A percentile compares a stretch with the other conserved stretches of the same genome.
These are phyloP conservation scores for Dyspetes luteomarginatus DNA, from an alignment of 2,888 invertebrate species.

Conservation along the genomic window DNA sequence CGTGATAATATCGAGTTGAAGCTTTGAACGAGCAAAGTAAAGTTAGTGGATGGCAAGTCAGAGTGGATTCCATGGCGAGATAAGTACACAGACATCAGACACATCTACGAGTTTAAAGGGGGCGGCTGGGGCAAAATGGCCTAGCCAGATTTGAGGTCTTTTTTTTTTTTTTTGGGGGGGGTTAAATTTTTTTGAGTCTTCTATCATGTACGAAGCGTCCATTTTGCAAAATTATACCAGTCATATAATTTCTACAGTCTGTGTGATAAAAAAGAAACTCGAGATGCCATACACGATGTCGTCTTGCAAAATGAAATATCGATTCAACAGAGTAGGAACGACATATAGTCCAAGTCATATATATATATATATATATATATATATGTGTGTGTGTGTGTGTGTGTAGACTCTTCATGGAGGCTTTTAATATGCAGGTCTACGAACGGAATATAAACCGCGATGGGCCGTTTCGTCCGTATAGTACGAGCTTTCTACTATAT, in stretches of 20 bases:
- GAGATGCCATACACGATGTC: constrained; percentile 12
- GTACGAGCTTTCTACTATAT: constrained; percentile 29
- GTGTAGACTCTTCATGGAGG: constrained; percentile 14
- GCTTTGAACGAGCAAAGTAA: neutral
- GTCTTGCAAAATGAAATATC: constrained; percentile 62
- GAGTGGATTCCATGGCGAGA: constrained; percentile 44
- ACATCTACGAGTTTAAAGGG: neutral
- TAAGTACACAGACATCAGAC: neutral
- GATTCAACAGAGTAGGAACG: constrained; percentile 47
- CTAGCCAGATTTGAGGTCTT: too few relatives aligned
- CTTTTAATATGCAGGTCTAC: constrained; percentile 51
- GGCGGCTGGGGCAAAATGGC: neutral
- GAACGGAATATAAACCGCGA: constrained; percentile 47
- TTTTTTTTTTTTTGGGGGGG: neutral
- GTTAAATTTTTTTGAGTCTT: neutral
- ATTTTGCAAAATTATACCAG: neutral
- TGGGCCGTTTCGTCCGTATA: constrained; percentile 14
- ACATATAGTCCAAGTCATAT: constrained; percentile 2
- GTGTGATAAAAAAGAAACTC: too few relatives aligned
- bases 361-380: neutral
- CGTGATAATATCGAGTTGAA: constrained; percentile 7
- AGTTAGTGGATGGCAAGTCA: constrained; percentile 67
- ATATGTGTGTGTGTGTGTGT: neutral
- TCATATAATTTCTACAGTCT: too few relatives aligned
- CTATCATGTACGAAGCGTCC: neutral